Base-by-base conservation (phyloP, 1,140 invertebrate genomes). In the Mactra quadrangularis region DNA sequence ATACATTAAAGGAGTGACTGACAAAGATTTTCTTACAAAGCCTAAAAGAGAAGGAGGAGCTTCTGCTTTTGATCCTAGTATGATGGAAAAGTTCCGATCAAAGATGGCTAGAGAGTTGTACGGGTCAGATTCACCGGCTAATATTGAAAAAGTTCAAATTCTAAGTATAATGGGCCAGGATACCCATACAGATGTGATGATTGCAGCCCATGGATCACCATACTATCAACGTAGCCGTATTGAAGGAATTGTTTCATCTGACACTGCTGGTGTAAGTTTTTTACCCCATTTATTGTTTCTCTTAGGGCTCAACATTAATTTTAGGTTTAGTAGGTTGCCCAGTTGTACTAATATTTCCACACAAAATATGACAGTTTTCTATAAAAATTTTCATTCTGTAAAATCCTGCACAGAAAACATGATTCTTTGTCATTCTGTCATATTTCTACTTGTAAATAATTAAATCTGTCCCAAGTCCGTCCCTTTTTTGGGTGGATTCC, bases 181-280 rank as follows among this genome's bases (percentile, higher is more conserved):
- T 31, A 81, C 74, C 15, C 79, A 81, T 41, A 79, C 89, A 0
- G 98, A 99, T 91, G 95, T 99, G 9, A 94, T 98, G 86, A 99
- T 98, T 92, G 95, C 97, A 0, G 98, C 97, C 11, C 97, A 98
- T 93, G 97, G 97, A 0, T 98, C 98, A 0, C 97, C 98, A 1
- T 99, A 98, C 90, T 98, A 98, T 88, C 98, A 98, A 89, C 96
- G 98, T 0, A 97, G 98, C 0, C 95, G 97, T 93, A 94, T 99
- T 50, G 98, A 99, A 92, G 98, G 98, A 31, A 96, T 98, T 52
- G 96, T 99, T 1, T 93, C 98, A 19, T 96, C 98, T 95, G 96
- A 99, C 91, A 95, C 97, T 79, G 96, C 97, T 94, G 96, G 97
- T 91, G 95, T 96, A 92, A 91, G 82, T 29, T 64, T n/a, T n/a